Percentiles rank a stretch among this genome's conserved stretches.
phyloP scores from a whole-genome alignment of 92 coral and sea anemone species.

The Plumapathes pennacea region DNA sequence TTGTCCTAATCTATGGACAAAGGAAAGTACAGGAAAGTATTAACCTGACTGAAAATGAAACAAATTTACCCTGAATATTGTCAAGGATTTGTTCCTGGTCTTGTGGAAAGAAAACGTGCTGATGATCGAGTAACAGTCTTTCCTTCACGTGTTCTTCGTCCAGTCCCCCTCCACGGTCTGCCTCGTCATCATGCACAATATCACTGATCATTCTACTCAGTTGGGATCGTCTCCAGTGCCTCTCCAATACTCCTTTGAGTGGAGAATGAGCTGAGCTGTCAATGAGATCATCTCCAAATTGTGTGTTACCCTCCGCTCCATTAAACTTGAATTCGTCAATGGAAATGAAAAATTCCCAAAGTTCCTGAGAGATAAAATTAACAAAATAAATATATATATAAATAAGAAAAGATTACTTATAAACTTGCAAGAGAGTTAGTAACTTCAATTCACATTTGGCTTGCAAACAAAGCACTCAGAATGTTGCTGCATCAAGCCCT shows the following conservation, averaged over 20 bases:
- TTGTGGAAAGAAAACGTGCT: not conserved
- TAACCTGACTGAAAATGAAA: no score
- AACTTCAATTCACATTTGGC: no score
- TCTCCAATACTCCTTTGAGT: conserved; percentile 3
- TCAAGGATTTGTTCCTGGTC: conserved; percentile 2
- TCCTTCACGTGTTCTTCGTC: not conserved
- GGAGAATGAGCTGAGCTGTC: conserved; percentile 16
- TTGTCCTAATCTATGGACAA: no score
- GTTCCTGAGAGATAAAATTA: conserved; percentile 5
- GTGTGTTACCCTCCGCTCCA: conserved; percentile 56
- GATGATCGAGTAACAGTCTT: not conserved
- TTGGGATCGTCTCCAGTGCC: conserved; percentile 20
- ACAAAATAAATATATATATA: not conserved
- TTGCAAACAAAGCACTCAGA: no score
- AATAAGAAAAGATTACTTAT: not conserved
- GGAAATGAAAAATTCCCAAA: conserved; percentile 29
- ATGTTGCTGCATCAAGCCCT: no score
- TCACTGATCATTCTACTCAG: conserved; percentile 1
- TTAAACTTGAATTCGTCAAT: conserved; percentile 45
- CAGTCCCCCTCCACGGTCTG: not conserved
- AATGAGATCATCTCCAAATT: conserved; percentile 25
- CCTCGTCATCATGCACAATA: not conserved
- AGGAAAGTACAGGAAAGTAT: no score
- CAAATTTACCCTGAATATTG: conserved; percentile 23
- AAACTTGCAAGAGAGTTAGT: no score